Percentiles rank a stretch among this genome's conserved stretches.
These are phyloP conservation scores for Anas georgica DNA, from an alignment of 2,797 vertebrate genomes.

Conservation along the genomic window DNA sequence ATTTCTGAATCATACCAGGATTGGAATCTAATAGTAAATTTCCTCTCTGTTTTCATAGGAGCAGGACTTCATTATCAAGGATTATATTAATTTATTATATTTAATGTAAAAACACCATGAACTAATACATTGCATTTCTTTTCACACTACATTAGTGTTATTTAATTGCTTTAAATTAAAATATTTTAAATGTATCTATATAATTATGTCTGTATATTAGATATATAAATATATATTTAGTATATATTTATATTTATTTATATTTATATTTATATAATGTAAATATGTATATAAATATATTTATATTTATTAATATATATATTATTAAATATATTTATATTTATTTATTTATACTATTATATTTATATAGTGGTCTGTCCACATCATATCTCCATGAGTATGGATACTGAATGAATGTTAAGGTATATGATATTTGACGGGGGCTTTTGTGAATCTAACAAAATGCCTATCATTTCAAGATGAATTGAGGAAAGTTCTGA, in stretches of 20 bases:
- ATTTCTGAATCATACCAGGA: background rate
- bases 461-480: background rate
- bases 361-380: background rate
- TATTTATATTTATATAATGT: too few species aligned
- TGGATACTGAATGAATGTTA: background rate
- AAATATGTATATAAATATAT: too few species aligned
- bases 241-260: too few species aligned
- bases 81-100: background rate
- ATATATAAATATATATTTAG: too few species aligned
- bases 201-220: background rate
- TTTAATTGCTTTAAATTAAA: background rate
- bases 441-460: background rate
- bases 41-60: background rate
- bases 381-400: background rate
- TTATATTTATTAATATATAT: too few species aligned
- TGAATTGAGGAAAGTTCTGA: background rate
- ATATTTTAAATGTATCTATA: background rate
- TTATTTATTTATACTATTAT: too few species aligned
- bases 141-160: background rate
- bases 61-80: background rate
- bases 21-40: background rate
- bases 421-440: background rate
- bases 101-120: background rate
- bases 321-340: too few species aligned
- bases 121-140: background rate